These are phyloP conservation scores for Pionites leucogaster DNA, from an alignment of 2,113 vertebrate genomes.

Conservation along the genomic window DNA sequence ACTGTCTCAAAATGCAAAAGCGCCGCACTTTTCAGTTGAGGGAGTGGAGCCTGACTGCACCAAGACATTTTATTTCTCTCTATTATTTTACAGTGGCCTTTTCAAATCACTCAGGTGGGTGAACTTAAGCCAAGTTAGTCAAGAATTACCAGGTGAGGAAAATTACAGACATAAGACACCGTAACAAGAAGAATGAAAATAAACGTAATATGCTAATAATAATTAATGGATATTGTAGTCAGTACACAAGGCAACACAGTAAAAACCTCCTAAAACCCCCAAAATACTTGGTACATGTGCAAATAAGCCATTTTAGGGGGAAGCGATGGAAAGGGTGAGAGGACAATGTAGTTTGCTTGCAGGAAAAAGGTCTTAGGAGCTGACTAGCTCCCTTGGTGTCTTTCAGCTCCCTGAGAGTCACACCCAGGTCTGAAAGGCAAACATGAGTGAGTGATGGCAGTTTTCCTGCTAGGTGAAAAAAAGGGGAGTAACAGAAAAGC, in stretches of 20 bases:
- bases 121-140: background rate
- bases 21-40: background rate
- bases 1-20: constrained; percentile 33
- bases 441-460: background rate
- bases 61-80: background rate
- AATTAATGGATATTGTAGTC: background rate
- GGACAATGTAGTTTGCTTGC: background rate
- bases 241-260: background rate
- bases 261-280: background rate
- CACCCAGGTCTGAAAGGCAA: background rate
- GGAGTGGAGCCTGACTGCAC: background rate
- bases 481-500: background rate
- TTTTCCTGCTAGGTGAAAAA: background rate
- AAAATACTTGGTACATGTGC: background rate
- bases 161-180: background rate
- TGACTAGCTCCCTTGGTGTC: fast-evolving
- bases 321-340: background rate
- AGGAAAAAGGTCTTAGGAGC: background rate
- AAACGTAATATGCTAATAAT: background rate
- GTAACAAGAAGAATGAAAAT: background rate
- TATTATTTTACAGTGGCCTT: background rate
- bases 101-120: background rate
- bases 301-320: background rate
- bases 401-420: background rate
- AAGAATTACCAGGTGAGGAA: background rate